Conservation (phyloP, 2,888 invertebrate species). For the Tetramorium bicarinatum region DNA sequence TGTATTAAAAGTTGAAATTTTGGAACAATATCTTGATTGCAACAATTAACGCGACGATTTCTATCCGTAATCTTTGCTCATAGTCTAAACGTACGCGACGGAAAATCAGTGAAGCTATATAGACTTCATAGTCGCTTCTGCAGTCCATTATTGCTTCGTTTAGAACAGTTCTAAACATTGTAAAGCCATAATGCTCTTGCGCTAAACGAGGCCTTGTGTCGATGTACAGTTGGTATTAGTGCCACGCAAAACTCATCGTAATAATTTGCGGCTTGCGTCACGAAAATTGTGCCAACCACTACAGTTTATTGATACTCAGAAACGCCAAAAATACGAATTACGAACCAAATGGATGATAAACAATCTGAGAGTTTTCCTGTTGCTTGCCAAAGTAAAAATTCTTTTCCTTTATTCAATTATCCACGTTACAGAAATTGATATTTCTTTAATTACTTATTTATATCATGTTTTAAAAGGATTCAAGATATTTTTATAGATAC, state of each 20-base stretch:
- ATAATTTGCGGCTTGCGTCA: conserved; percentile 77
- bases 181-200: conserved; percentile 81
- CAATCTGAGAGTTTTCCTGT: background rate
- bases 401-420: background rate
- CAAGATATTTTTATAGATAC: background rate
- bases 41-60: conserved; percentile 13
- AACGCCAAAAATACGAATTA: conserved; percentile 40
- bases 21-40: background rate
- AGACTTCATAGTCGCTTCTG: conserved; percentile 84
- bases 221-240: conserved; percentile 66
- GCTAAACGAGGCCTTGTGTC: conserved; percentile 76
- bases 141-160: conserved; percentile 86
- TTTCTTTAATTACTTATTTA: background rate
- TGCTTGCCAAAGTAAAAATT: background rate
- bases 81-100: conserved; percentile 22
- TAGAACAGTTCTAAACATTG: conserved; percentile 85
- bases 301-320: conserved; percentile 48
- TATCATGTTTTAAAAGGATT: background rate
- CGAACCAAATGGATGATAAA: background rate
- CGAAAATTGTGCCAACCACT: conserved; percentile 65
- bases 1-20: background rate
- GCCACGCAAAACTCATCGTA: conserved; percentile 61
- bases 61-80: background rate
- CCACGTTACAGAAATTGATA: background rate
- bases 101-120: conserved; percentile 17